Evolutionary conservation across 1,140 invertebrate species (phyloP).

Genomic region (Whitmania pigra): DNA sequence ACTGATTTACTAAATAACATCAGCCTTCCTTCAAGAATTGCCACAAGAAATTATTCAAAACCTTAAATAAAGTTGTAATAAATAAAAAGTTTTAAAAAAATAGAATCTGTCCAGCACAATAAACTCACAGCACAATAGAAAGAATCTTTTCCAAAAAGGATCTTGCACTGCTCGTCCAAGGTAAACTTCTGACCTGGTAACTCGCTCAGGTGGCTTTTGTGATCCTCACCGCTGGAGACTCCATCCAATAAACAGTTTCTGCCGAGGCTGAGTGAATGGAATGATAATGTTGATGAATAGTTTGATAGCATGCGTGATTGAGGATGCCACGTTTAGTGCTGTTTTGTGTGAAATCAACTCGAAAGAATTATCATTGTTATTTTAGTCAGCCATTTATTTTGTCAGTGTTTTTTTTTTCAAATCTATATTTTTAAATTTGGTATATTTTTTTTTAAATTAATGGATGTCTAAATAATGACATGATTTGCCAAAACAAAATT

Average conservation of each 20-base stretch:
- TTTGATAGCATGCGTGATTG: too few species aligned
- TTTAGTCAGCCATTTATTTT: too few species aligned
- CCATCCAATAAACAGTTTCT: slow-evolving; percentile 13
- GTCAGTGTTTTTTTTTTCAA: background rate
- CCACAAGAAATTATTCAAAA: background rate
- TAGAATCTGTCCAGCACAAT: background rate
- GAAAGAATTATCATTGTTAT: background rate
- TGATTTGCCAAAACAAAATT: too few species aligned
- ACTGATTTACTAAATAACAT: background rate
- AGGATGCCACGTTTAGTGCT: too few species aligned
- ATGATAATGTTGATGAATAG: too few species aligned
- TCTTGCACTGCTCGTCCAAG: slow-evolving; percentile 5
- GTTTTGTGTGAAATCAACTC: background rate
- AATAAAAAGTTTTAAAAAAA: background rate
- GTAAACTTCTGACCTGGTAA: slow-evolving; percentile 4
- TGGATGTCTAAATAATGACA: too few species aligned
- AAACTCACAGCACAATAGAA: background rate
- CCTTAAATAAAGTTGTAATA: background rate
- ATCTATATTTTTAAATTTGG: too few species aligned
- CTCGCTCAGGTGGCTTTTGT: slow-evolving; percentile 1
- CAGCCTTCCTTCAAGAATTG: background rate
- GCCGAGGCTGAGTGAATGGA: background rate
- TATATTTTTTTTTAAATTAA: background rate
- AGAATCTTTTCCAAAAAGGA: background rate
- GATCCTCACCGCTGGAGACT: background rate